phyloP scores from a whole-genome alignment of 2,797 vertebrate genomes.

The Sylvia borin region DNA sequence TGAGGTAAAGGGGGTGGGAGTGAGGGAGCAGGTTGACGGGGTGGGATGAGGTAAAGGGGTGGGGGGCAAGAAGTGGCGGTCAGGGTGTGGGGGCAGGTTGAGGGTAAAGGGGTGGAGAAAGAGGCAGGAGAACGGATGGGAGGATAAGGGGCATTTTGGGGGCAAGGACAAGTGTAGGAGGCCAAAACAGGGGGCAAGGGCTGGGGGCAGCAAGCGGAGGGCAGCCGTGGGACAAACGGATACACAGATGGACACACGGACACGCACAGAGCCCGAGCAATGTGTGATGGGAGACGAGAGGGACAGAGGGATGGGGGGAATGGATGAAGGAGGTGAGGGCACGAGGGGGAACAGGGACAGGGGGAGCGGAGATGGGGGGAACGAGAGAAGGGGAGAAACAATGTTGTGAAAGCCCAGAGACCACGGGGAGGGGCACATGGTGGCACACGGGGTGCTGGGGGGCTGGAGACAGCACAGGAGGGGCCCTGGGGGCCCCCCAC shows the following conservation, averaged over 20 bases:
- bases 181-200: background rate
- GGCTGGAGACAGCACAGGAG: background rate
- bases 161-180: background rate
- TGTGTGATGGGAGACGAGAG: background rate
- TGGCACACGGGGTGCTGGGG: background rate
- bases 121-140: background rate
- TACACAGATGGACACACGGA: background rate
- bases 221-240: background rate
- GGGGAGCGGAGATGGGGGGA: background rate
- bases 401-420: slow-evolving; percentile 60
- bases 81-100: background rate
- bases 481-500: background rate
- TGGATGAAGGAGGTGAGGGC: background rate
- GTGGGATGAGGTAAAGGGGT: background rate
- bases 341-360: background rate
- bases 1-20: background rate
- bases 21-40: background rate
- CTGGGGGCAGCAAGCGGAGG: background rate
- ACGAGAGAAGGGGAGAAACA: slow-evolving; percentile 56
- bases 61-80: background rate
- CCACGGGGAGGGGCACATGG: slow-evolving; percentile 2
- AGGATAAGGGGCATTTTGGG: background rate
- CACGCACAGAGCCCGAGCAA: background rate
- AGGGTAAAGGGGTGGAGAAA: background rate
- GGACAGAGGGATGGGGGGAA: background rate